Evolutionary conservation across 2,113 vertebrate species (phyloP).

Genomic region (Hoplias malabaricus): DNA sequence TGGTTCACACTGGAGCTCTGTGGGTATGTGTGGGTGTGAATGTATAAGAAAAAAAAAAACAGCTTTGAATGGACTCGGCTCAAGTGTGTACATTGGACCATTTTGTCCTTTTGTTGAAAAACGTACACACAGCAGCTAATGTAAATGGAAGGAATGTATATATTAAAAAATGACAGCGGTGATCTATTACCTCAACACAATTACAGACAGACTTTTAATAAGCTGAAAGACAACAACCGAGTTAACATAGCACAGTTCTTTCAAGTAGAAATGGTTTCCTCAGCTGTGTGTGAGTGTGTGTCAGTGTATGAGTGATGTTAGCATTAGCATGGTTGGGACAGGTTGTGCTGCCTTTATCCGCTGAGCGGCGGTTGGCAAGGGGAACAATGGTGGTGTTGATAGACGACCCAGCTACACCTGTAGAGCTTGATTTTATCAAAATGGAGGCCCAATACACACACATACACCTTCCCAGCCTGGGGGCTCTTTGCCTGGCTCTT

Average conservation of each 20-base stretch:
- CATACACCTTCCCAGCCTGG: conserved; percentile 11
- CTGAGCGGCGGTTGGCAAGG: conserved; percentile 33
- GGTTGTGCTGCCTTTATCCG: conserved; percentile 16
- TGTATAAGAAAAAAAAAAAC: too few relatives aligned
- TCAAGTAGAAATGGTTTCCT: too few relatives aligned
- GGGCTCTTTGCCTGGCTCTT: conserved; percentile 22
- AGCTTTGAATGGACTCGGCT: background rate
- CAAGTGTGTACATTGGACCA: too few relatives aligned
- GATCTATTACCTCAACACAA: too few relatives aligned
- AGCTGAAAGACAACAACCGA: too few relatives aligned
- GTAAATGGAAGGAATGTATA: too few relatives aligned
- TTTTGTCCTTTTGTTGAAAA: too few relatives aligned
- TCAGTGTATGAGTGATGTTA: background rate
- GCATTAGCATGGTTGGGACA: conserved; percentile 27
- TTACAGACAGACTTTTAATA: too few relatives aligned
- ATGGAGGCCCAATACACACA: background rate
- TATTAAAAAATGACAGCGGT: too few relatives aligned
- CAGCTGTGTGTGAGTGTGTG: background rate
- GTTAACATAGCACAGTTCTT: too few relatives aligned
- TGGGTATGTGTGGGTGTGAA: background rate
- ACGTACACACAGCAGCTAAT: too few relatives aligned
- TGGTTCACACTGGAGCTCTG: background rate
- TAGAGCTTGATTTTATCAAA: conserved; percentile 59
- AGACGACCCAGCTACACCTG: conserved; percentile 60
- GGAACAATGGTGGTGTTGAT: conserved; percentile 59